phyloP scores from a whole-genome alignment of 1,140 invertebrate species.

The Piezodorus guildinii region DNA sequence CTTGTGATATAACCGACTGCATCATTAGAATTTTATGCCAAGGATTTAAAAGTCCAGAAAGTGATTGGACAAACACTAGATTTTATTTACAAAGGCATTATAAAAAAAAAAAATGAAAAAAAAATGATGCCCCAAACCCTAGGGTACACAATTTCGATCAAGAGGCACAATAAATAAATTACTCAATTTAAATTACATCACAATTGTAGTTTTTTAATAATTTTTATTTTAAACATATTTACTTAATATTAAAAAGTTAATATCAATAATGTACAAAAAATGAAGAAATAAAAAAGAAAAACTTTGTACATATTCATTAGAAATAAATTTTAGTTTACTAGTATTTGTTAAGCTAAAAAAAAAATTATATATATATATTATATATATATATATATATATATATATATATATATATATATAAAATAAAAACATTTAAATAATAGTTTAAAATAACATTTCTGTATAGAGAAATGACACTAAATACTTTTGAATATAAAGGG shows the following conservation, averaged over 20 bases:
- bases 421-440: too few relatives aligned
- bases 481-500: too few relatives aligned
- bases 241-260: neutral
- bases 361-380: too few relatives aligned
- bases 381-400: too few relatives aligned
- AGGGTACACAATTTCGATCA: neutral
- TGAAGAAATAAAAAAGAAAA: neutral
- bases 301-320: neutral
- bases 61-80: neutral
- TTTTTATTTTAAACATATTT: neutral
- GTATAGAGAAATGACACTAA: too few relatives aligned
- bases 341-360: neutral
- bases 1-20: neutral
- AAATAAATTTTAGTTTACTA: neutral
- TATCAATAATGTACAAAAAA: neutral
- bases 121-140: too few relatives aligned
- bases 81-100: neutral
- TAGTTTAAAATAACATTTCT: too few relatives aligned
- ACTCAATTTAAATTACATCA: neutral
- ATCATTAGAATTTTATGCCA: neutral
- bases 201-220: neutral
- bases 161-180: conserved; percentile 1
- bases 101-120: neutral
- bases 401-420: too few relatives aligned
- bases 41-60: neutral